A percentile compares a stretch with the other conserved stretches of the same genome.
Conservation (phyloP, 2,113 vertebrate genomes). For the Drymodes brunneopygia region DNA sequence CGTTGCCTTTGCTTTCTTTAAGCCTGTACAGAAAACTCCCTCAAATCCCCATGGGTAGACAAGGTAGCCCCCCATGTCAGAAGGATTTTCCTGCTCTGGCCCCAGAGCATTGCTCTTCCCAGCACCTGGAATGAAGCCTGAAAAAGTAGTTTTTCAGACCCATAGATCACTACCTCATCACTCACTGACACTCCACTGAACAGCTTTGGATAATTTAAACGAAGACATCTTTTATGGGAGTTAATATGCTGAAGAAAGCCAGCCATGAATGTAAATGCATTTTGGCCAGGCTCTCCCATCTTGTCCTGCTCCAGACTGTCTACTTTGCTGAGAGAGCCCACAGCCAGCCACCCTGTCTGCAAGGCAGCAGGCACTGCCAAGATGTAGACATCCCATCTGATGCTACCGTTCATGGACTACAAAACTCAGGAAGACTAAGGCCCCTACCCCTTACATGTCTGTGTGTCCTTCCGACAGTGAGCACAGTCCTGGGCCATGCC, state of each 20-base stretch:
- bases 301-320: neutral
- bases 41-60: neutral
- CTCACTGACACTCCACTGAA: neutral
- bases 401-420: neutral
- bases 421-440: neutral
- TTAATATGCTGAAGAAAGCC: neutral
- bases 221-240: neutral
- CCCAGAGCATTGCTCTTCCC: neutral
- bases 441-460: accelerated
- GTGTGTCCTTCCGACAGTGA: neutral
- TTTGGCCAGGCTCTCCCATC: neutral
- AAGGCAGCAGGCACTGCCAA: neutral
- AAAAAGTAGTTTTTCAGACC: neutral
- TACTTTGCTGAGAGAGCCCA: neutral
- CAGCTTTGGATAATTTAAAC: neutral
- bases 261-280: neutral
- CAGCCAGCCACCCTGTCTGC: neutral
- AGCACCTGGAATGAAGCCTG: neutral
- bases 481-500: accelerated
- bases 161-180: accelerated
- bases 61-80: accelerated
- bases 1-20: neutral
- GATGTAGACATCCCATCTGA: accelerated
- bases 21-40: neutral
- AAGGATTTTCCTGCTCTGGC: neutral